phyloP scores from a whole-genome alignment of 2,888 invertebrate genomes.

The Nesidiocoris tenuis region DNA sequence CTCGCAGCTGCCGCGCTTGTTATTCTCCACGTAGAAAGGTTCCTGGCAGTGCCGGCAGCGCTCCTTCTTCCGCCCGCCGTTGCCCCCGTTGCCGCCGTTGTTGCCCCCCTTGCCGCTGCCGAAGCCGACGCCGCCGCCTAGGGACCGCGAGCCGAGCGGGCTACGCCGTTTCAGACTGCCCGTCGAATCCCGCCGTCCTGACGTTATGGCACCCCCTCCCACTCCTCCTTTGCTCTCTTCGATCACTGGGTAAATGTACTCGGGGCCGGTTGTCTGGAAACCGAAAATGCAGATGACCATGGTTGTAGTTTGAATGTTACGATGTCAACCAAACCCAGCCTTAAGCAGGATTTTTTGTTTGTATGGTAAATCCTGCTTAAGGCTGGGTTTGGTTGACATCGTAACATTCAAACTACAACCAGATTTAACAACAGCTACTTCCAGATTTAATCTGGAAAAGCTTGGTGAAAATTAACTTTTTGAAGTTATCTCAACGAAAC shows the following conservation, averaged over 20 bases:
- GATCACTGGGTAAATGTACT: slow-evolving; percentile 52
- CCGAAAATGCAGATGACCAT: background rate
- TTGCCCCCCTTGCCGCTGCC: background rate
- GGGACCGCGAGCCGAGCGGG: slow-evolving; percentile 53
- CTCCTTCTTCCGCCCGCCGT: slow-evolving; percentile 53
- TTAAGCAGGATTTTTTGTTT: too few relatives aligned
- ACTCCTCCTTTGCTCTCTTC: slow-evolving; percentile 46
- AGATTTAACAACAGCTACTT: too few relatives aligned
- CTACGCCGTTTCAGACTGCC: slow-evolving; percentile 49
- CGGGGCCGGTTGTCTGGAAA: slow-evolving; percentile 15
- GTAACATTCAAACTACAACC: too few relatives aligned
- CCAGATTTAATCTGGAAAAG: too few relatives aligned
- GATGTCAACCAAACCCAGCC: too few relatives aligned
- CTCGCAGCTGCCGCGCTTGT: slow-evolving; percentile 81
- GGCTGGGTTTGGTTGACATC: too few relatives aligned
- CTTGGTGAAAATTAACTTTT: too few relatives aligned
- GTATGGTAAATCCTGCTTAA: too few relatives aligned
- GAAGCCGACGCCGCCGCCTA: slow-evolving; percentile 65
- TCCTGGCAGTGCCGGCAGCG: slow-evolving; percentile 69
- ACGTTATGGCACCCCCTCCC: slow-evolving; percentile 3
- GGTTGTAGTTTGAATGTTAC: too few relatives aligned
- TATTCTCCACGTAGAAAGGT: slow-evolving; percentile 77
- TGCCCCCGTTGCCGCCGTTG: slow-evolving; percentile 64
- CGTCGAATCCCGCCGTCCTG: slow-evolving; percentile 41
- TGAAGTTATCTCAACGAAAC: too few relatives aligned